phyloP scores from a whole-genome alignment of 92 coral and sea anemone genomes.

The Ricordea florida region DNA sequence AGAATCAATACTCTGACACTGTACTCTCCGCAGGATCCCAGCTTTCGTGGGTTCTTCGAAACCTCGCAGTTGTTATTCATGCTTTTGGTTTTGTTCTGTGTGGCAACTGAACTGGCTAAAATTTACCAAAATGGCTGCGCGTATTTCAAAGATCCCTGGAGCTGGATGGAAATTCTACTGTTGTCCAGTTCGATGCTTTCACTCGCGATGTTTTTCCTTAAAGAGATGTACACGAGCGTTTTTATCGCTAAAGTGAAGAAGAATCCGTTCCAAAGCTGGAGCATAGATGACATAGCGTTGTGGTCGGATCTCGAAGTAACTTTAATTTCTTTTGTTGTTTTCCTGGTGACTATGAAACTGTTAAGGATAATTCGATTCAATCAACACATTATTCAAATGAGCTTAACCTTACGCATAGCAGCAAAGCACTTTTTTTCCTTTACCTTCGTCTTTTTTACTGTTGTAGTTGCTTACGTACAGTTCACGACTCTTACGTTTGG shows the following conservation, averaged over 20 bases:
- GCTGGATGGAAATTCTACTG: slow-evolving; percentile 78
- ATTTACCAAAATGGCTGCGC: slow-evolving; percentile 58
- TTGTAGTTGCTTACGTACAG: slow-evolving; percentile 69
- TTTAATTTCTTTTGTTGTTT: slow-evolving; percentile 73
- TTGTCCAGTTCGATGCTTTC: slow-evolving; percentile 58
- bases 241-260: slow-evolving; percentile 66
- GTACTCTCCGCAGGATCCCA: slow-evolving; percentile 67
- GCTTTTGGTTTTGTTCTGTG: slow-evolving; percentile 60
- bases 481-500: slow-evolving; percentile 78
- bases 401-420: slow-evolving; percentile 59
- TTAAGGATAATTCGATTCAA: slow-evolving; percentile 79
- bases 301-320: slow-evolving; percentile 83
- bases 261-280: slow-evolving; percentile 84
- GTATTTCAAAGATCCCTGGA: slow-evolving; percentile 72
- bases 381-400: slow-evolving; percentile 70
- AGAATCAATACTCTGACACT: slow-evolving; percentile 69
- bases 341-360: slow-evolving; percentile 75
- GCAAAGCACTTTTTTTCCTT: slow-evolving; percentile 72
- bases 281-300: slow-evolving; percentile 74
- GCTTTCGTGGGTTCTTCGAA: slow-evolving; percentile 71
- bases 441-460: slow-evolving; percentile 64
- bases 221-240: slow-evolving; percentile 73
- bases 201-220: slow-evolving; percentile 77
- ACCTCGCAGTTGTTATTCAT: slow-evolving; percentile 75
- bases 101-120: slow-evolving; percentile 66